Percentiles rank a stretch among this genome's conserved stretches.
These are phyloP conservation scores for Graptemys geographica DNA, from an alignment of 2,797 vertebrate species.

Conservation along the genomic window DNA sequence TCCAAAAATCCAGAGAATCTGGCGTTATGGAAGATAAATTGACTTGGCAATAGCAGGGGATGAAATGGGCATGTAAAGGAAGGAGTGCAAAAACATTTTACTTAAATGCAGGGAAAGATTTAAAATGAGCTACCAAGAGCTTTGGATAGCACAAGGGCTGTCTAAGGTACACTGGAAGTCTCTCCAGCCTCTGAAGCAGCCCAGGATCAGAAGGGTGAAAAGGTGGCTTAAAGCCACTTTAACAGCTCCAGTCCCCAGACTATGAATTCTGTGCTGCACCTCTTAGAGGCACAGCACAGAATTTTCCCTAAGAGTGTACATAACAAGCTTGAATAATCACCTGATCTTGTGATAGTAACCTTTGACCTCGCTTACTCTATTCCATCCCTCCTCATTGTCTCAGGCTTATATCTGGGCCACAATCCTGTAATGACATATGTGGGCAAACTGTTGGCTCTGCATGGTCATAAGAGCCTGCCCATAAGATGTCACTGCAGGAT, in stretches of 20 bases:
- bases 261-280: background rate
- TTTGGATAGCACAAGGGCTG: background rate
- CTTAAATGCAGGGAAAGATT: background rate
- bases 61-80: background rate
- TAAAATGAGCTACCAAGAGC: background rate
- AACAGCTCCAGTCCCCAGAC: background rate
- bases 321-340: background rate
- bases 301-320: background rate
- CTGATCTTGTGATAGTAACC: background rate
- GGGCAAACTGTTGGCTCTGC: background rate
- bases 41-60: background rate
- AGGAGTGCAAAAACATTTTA: background rate
- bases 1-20: background rate
- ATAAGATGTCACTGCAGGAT: fast-evolving
- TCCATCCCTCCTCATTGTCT: background rate
- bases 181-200: background rate
- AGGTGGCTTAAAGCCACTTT: background rate
- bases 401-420: background rate
- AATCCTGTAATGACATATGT: background rate
- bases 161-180: background rate
- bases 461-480: background rate
- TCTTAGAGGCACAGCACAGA: background rate
- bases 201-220: background rate
- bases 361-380: background rate
- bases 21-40: background rate